Evolutionary conservation across 2,113 vertebrate species (phyloP).

Genomic region (Cottus gobio): DNA sequence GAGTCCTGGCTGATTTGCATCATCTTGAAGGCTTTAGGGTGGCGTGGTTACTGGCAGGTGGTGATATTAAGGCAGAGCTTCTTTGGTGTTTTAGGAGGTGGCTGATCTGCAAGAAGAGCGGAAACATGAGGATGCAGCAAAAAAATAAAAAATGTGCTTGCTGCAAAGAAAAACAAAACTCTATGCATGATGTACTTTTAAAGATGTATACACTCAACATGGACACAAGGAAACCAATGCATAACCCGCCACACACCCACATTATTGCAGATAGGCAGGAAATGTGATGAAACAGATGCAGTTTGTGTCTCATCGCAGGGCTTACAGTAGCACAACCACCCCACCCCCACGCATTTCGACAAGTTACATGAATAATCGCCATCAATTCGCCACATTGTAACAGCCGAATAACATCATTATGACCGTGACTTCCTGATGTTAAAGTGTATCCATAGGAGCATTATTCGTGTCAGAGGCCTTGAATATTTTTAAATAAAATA

Average conservation of each 20-base stretch:
- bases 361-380: neutral
- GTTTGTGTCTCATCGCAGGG: neutral
- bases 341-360: neutral
- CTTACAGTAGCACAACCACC: neutral
- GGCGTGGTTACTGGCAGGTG: constrained; percentile 41
- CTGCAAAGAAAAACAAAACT: neutral
- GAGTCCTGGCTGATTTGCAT: constrained; percentile 83
- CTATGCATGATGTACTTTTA: neutral
- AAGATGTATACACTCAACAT: neutral
- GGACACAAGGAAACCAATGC: neutral
- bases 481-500: neutral
- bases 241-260: neutral
- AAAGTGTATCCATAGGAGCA: neutral
- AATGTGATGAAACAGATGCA: neutral
- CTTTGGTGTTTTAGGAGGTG: neutral
- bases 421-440: constrained; percentile 50
- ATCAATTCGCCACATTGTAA: neutral
- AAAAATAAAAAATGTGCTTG: too few species aligned
- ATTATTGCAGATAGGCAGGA: neutral
- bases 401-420: neutral
- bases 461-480: neutral
- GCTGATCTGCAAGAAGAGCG: constrained; percentile 47
- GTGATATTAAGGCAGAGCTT: constrained; percentile 44
- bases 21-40: constrained; percentile 69
- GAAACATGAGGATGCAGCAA: constrained; percentile 28